A percentile compares a stretch with the other conserved stretches of the same genome.
phyloP scores from a whole-genome alignment of 2,797 vertebrate species.

The Psittacula derbiana region DNA sequence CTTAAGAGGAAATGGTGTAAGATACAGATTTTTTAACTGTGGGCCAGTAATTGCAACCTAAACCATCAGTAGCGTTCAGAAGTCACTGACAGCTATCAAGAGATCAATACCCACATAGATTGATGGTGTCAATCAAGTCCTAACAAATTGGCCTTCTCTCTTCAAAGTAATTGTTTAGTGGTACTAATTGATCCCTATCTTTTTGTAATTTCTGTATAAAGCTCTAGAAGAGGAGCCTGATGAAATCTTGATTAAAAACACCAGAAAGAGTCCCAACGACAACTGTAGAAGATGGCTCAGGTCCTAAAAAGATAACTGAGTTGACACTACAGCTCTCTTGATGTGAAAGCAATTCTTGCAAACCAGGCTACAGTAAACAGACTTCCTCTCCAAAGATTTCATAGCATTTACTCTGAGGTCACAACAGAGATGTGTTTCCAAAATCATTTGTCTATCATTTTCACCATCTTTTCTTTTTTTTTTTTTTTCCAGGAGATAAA shows the following conservation, averaged over 20 bases:
- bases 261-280: background rate
- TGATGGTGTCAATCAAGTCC: background rate
- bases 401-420: background rate
- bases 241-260: background rate
- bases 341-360: background rate
- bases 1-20: background rate
- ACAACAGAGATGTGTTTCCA: background rate
- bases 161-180: background rate
- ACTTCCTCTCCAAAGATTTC: background rate
- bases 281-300: background rate
- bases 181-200: background rate
- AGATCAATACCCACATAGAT: background rate
- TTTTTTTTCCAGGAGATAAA: background rate
- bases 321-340: background rate
- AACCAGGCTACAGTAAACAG: background rate
- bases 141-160: background rate
- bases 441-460: background rate
- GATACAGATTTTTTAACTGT: background rate
- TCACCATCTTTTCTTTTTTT: background rate
- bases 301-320: background rate
- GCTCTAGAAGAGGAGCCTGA: background rate
- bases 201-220: background rate
- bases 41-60: background rate
- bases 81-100: background rate
- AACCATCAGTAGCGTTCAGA: background rate